Base-by-base conservation (phyloP, 2,113 vertebrate genomes). In the Pseudopipra pipra region DNA sequence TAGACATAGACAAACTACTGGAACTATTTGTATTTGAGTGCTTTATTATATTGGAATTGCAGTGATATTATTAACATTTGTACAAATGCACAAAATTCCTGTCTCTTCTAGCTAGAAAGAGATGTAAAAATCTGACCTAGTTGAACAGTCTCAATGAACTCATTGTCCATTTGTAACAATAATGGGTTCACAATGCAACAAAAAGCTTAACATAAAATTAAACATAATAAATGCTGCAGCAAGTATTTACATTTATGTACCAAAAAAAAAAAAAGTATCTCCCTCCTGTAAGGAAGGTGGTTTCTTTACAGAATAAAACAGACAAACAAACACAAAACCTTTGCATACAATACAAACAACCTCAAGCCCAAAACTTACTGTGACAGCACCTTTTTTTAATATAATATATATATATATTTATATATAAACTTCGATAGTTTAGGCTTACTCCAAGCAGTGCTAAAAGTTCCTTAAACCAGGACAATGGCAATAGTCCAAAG, bases 31-130 rank as follows among this genome's bases (percentile, higher is more conserved):
- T 96, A 96, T 97, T 98, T 98, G 97, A 99, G 99, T 99, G 99
- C 99, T 99, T 99, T 99, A 99, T 99, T 99, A 98, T 99, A 99
- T 97, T 98, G 98, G 98, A 99, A 98, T 98, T 99, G 99, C 98
- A 95, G 98, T 98, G 98, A 99, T 99, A 98, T 98, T 98, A 98
- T 98, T 98, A 98, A 99, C 99, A 99, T 99, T 99, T 99, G 99
- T 99, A 99, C 99, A 99, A 99, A 99, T 98, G 98, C 98, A 98
- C 98, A 99, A 98, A 97, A 97, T 97, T 97, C 97, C 97, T 90
- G 91, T 98, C 98, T 98, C 97, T 97, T 98, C 97, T 98, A 98
- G 96, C 97, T 98, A 98, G 97, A 99, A 98, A 99, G 98, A 98
- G 97, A 98, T 97, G 97, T 98, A 98, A 98, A 98, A 99, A 98